A percentile compares a stretch with the other conserved stretches of the same genome.
Conservation (phyloP, 2,113 vertebrate genomes). For the Ophiodon elongatus region DNA sequence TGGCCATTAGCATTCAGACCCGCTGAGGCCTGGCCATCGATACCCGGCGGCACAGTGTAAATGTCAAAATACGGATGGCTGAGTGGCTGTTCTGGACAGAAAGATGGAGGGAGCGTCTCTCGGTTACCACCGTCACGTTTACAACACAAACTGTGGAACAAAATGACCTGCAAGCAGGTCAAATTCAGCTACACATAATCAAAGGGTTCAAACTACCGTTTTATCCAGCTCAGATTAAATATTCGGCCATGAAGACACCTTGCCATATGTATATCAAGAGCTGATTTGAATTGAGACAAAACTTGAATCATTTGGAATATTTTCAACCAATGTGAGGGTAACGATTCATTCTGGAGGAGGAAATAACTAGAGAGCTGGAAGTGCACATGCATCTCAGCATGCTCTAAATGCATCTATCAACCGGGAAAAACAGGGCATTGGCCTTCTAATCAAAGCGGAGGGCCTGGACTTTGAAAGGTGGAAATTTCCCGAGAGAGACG, state of each 20-base stretch:
- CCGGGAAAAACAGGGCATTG: constrained; percentile 15
- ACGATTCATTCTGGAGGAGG: neutral
- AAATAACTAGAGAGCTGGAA: neutral
- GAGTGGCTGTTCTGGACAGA: constrained; percentile 25
- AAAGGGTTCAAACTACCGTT: neutral
- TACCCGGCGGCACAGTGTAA: constrained; percentile 59
- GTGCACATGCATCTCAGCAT: constrained; percentile 11
- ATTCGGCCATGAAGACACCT: neutral
- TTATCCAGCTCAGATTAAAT: neutral
- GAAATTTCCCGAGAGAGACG: constrained; percentile 70
- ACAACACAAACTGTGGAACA: neutral
- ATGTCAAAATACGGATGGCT: constrained; percentile 70
- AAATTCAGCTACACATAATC: neutral
- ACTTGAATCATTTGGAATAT: neutral
- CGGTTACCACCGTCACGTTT: constrained; percentile 11
- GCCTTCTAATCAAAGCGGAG: constrained; percentile 51
- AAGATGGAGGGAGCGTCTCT: constrained; percentile 15
- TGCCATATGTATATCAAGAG: neutral
- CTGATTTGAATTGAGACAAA: neutral
- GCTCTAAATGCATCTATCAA: constrained; percentile 29
- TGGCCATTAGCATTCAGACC: constrained; percentile 58
- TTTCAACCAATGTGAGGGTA: neutral
- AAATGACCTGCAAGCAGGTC: neutral
- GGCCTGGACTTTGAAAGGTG: constrained; percentile 57
- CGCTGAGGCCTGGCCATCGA: constrained; percentile 33